Base-by-base conservation (phyloP, 2,888 invertebrate species). In the Rhyacophila evoluta region DNA sequence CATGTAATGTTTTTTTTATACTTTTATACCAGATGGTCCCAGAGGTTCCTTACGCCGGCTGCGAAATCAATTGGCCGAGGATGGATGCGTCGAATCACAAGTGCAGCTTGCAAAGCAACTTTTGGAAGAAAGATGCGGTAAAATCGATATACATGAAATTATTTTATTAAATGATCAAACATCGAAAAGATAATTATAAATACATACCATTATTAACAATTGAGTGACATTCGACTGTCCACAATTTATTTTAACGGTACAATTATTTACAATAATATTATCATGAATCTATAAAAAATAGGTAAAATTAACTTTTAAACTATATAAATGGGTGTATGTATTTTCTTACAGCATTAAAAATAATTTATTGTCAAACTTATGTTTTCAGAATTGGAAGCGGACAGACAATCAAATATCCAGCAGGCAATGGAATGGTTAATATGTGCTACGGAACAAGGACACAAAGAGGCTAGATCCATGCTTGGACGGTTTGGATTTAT, bases 381-480 rank as follows among this genome's bases (percentile, higher is more conserved):
- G 79, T 74, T 87, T 88, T 25, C 85, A 94, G 94, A 92, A 85
- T 85, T 92, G 78, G 93, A 94, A 83, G 90, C 91, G 33, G 94
- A 93, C 84, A 92, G 91, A 85, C 92, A 93, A 84, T 94, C 95
- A 84, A 95, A 95, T 87, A 95, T 94, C 81, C 92, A 93, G 83
- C 91, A 95, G 83, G 97, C 97, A 0, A 92, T 98, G 72, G 94
- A 95, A 84, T 98, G 97, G 97, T 87, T 98, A 71, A 93, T 97
- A n/a, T 94, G 95, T 87, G 97, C 98, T 1, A 97, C 97, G 0
- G 95, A 96, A 84, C 97, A 97, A 86, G 98, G 97, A 0, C 96
- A 97, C 84, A 91, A 93, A 67, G 96, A 97, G 85, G 97, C 97
- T 0, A 95, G 96, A 37, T 92, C 92, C 80, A 91, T 97, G 84